These are phyloP conservation scores for Colius striatus DNA, from an alignment of 2,113 vertebrate genomes.

Conservation along the genomic window DNA sequence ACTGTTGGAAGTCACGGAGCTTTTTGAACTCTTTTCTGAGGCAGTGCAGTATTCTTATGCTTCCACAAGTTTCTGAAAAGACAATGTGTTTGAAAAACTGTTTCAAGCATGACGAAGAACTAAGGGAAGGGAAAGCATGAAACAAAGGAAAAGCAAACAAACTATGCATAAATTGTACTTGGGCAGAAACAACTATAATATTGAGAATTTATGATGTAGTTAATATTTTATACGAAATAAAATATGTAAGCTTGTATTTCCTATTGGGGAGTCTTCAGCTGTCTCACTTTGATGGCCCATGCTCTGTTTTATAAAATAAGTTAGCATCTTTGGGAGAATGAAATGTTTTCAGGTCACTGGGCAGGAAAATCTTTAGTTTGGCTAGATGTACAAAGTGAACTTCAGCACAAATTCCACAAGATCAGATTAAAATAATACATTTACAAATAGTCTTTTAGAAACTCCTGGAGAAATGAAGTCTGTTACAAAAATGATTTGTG, in stretches of 20 bases:
- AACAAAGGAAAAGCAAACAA: neutral
- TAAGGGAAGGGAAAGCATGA: neutral
- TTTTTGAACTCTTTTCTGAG: neutral
- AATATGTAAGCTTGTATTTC: neutral
- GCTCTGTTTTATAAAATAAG: neutral
- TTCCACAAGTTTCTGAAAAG: neutral
- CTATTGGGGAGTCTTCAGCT: neutral
- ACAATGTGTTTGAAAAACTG: neutral
- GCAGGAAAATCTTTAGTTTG: constrained; percentile 47
- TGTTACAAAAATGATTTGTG: constrained; percentile 22
- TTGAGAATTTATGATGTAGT: neutral
- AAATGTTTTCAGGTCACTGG: constrained; percentile 30
- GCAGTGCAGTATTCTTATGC: neutral
- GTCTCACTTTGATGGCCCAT: neutral
- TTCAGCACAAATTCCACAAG: neutral
- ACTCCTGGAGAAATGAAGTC: neutral
- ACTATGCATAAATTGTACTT: neutral
- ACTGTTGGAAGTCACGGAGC: neutral
- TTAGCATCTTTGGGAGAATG: neutral
- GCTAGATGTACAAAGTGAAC: constrained; percentile 24
- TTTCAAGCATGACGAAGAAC: neutral
- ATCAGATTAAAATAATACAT: constrained; percentile 13
- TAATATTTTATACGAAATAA: neutral
- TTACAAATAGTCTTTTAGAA: neutral
- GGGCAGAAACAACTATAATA: neutral